phyloP scores from a whole-genome alignment of 2,888 invertebrate species.

The Tetanocera ferruginea region DNA sequence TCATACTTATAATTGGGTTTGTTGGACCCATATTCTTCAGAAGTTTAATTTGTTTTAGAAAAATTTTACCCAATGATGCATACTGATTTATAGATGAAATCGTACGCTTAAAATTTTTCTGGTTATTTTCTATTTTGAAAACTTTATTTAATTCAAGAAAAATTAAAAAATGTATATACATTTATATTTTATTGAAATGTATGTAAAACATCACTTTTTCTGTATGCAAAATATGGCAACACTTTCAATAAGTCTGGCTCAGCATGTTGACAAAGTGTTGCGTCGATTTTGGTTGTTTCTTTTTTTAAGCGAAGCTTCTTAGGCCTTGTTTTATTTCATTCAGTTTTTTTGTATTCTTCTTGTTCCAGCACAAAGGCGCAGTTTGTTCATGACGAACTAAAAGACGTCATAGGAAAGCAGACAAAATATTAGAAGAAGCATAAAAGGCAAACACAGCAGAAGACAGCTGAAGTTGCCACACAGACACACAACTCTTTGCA shows the following conservation, averaged over 20 bases:
- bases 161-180: no score
- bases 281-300: not conserved
- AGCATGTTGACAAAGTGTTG: slow-evolving; percentile 18
- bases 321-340: no score
- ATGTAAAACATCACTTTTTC: no score
- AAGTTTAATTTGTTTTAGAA: no score
- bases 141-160: no score
- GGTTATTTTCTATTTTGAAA: no score
- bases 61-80: no score
- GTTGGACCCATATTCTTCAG: no score
- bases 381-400: slow-evolving; percentile 2
- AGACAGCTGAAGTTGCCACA: not conserved
- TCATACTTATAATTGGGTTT: no score
- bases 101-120: no score
- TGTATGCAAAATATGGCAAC: slow-evolving; percentile 13
- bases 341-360: not conserved
- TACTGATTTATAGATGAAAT: no score
- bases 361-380: not conserved
- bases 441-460: not conserved
- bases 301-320: not conserved
- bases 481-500: slow-evolving; percentile 12
- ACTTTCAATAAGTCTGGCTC: not conserved
- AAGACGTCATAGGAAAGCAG: not conserved
- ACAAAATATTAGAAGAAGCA: not conserved
- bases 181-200: no score